These are phyloP conservation scores for Procavia capensis DNA, from an alignment of 2,113 vertebrate species.

Conservation along the genomic window DNA sequence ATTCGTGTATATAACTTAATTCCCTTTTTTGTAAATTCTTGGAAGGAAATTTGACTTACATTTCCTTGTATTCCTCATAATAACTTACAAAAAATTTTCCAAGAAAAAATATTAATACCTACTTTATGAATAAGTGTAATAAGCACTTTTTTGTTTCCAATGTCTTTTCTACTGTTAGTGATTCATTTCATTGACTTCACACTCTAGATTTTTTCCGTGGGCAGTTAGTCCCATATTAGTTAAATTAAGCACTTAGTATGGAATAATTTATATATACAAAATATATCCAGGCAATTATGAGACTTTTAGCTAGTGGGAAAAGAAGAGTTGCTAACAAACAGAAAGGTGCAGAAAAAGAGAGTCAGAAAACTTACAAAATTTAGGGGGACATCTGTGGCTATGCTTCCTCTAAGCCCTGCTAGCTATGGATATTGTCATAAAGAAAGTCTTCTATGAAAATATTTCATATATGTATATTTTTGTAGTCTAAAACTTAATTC, in stretches of 20 bases:
- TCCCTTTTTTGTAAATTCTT: not conserved
- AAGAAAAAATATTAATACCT: not conserved
- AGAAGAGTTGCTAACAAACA: not conserved
- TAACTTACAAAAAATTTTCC: constrained; percentile 24
- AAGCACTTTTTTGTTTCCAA: not conserved
- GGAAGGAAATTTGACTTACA: not conserved
- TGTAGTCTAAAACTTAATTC: constrained; percentile 30
- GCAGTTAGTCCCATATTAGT: not conserved
- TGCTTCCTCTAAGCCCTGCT: not conserved
- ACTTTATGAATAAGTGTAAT: not conserved
- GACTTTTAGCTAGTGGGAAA: not conserved
- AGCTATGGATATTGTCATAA: not conserved
- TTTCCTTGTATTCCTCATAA: not conserved
- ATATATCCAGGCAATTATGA: not conserved
- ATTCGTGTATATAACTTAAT: not conserved
- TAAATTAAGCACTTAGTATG: not conserved
- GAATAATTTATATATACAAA: not conserved
- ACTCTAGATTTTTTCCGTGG: not conserved
- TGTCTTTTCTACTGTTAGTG: not conserved
- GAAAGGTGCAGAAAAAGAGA: not conserved
- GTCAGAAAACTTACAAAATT: not conserved
- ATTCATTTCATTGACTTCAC: not conserved
- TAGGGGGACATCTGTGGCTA: not conserved
- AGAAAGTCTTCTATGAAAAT: constrained; percentile 58
- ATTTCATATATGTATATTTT: not conserved